Conservation (phyloP, 2,888 invertebrate genomes). For the Drosophila kuntzei region DNA sequence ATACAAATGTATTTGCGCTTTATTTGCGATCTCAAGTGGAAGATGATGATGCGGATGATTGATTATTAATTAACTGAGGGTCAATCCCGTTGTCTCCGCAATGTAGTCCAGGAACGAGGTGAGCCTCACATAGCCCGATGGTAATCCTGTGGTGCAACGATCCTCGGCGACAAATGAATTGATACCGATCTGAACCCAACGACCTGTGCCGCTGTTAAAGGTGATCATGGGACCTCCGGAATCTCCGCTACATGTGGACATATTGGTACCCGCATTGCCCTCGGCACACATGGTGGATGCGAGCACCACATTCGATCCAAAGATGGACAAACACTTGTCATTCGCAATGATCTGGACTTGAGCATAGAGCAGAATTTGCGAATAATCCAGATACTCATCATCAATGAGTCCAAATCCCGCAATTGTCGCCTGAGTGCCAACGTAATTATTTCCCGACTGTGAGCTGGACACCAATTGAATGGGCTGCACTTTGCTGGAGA, state of each 20-base stretch:
- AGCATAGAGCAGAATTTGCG: slow-evolving; percentile 73
- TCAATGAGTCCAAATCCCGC: slow-evolving; percentile 81
- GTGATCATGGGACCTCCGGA: slow-evolving; percentile 82
- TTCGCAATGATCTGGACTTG: slow-evolving; percentile 79
- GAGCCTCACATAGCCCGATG: slow-evolving; percentile 81
- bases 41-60: background rate
- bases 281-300: slow-evolving; percentile 77
- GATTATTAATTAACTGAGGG: slow-evolving; percentile 32
- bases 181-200: slow-evolving; percentile 81
- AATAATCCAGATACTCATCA: slow-evolving; percentile 81
- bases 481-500: slow-evolving; percentile 69
- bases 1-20: slow-evolving; percentile 20
- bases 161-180: slow-evolving; percentile 84
- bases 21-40: slow-evolving; percentile 17
- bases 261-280: slow-evolving; percentile 69
- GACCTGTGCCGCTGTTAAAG: slow-evolving; percentile 41
- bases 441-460: slow-evolving; percentile 58
- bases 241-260: slow-evolving; percentile 84
- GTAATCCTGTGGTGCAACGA: slow-evolving; percentile 76
- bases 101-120: slow-evolving; percentile 80
- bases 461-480: slow-evolving; percentile 67
- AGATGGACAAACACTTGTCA: slow-evolving; percentile 65
- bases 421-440: slow-evolving; percentile 70
- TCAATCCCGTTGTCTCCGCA: slow-evolving; percentile 56
- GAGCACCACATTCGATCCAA: slow-evolving; percentile 62